Percentiles rank a stretch among this genome's conserved stretches.
phyloP scores from a whole-genome alignment of 2,888 invertebrate species.

The Limnephilus marmoratus region DNA sequence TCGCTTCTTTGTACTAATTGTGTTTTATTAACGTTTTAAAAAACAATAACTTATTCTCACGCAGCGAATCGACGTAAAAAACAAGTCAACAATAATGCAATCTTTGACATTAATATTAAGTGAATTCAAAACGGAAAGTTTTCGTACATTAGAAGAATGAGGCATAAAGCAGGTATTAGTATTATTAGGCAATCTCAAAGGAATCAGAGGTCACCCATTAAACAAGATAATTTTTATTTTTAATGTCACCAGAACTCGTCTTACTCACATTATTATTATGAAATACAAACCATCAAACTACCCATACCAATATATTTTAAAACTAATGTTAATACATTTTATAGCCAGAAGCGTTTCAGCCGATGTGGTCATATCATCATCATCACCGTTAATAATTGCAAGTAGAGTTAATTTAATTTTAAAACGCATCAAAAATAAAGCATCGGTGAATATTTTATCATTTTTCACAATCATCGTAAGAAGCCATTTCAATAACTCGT shows the following conservation, averaged over 20 bases:
- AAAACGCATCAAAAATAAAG: neutral
- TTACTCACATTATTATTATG: slow-evolving; percentile 8
- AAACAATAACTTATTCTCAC: neutral
- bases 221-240: slow-evolving; percentile 29
- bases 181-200: neutral
- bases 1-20: neutral
- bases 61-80: neutral
- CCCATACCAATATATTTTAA: neutral
- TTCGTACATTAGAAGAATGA: neutral
- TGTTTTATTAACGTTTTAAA: neutral
- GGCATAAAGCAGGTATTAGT: neutral
- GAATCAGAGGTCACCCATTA: slow-evolving; percentile 35
- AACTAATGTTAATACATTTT: neutral
- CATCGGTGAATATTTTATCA: neutral
- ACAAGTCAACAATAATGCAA: neutral
- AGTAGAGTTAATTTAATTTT: neutral
- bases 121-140: slow-evolving; percentile 2
- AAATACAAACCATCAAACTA: neutral
- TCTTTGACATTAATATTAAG: slow-evolving; percentile 2
- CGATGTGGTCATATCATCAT: neutral
- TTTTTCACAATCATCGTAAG: neutral
- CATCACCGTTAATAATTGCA: neutral
- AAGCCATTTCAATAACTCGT: neutral
- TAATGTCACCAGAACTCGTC: slow-evolving; percentile 37
- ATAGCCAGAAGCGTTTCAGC: neutral